Evolutionary conservation across 1,140 invertebrate genomes (phyloP), one percentile per base, ranked within the genome.

Genomic region (Papilio xuthus): DNA sequence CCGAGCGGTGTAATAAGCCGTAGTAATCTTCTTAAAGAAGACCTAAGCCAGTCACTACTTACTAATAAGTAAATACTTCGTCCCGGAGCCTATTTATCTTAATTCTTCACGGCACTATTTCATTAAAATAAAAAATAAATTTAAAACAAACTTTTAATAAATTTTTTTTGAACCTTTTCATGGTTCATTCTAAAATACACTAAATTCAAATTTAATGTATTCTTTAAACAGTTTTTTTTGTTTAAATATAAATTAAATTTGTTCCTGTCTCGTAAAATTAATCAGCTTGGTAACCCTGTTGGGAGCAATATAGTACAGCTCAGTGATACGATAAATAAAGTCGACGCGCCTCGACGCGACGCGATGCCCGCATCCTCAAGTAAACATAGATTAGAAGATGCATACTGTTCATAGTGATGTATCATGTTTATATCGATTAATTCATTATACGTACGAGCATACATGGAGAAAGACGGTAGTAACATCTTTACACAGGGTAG

Each of bases 331-430:
- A 53, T 60, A 60, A 76, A 76, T 76, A 60, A 76, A 76, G 74
- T 41, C 53, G 53, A 75, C 23, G 69, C 32, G 72, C 47, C n/a
- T 8, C 72, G 44, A 15, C 47, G 47, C 50, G 50, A 32, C 47
- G 50, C 13, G 23, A 15, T 28, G 74, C 74, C 53, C 74, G 74
- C 74, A 76, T 76, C 74, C 74, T 56, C 41, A 37, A 18, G 50
- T 76, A 76, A 76, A 76, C 74, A 75, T 75, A 76, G 74, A 76
- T 76, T 60, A 76, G 53, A 47, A 75, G 74, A 60, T 60, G 53
- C 74, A 47, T 41, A 28, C 73, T 60, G 32, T 15, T 18, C 10
- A 41, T 53, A 76, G 74, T 37, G 74, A 60, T 76, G 74, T 76
- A 15, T 53, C 20, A 8, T 60, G 37, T 42, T 0, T 4, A 74